Evolutionary conservation across 2,113 vertebrate genomes (phyloP), one percentile per base, ranked within the genome.

Genomic region (Solea solea): DNA sequence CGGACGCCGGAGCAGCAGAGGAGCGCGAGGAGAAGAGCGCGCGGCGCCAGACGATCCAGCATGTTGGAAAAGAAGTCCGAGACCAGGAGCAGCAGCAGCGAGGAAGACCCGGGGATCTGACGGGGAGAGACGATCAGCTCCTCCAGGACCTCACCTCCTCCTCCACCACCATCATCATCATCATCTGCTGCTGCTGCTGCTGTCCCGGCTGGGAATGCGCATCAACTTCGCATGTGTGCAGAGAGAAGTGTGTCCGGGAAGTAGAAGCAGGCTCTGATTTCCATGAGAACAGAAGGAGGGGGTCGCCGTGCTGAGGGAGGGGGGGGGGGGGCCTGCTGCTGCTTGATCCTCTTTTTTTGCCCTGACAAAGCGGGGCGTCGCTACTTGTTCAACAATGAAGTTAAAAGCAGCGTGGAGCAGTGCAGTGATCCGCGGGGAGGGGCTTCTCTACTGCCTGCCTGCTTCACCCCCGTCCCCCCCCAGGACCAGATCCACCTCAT

Each of bases 321-420:
- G 9, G n/a, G n/a, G n/a, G n/a, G n/a, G n/a, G n/a, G n/a, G n/a
- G n/a, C n/a, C n/a, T n/a, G 54, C 8, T 11, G 62, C 39, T 68
- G 83, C 91, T 91, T 91, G 84, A 92, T 92, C 81, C 77, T 67
- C 67, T 50, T 16, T 67, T 67, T 46, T 50, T n/a, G 74, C 82
- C 12, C 74, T 57, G 58, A 71, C 25, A n/a, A 73, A 76, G 78
- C 66, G 80, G 88, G 83, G 89, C 87, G 89, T 88, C 80, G 83
- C 81, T 90, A 71, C 81, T 81, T 69, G 84, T 71, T 50, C 64
- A 86, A 92, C 90, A 92, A 90, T 91, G 86, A 83, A 88, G 89
- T 91, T 89, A 87, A 88, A 90, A 90, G 83, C 74, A 86, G 54
- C 76, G 62, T 83, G 56, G 82, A 63, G 50, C 34, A 61, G 83